Conservation (phyloP, 2,888 invertebrate genomes). For the Invenusta paracnida region DNA sequence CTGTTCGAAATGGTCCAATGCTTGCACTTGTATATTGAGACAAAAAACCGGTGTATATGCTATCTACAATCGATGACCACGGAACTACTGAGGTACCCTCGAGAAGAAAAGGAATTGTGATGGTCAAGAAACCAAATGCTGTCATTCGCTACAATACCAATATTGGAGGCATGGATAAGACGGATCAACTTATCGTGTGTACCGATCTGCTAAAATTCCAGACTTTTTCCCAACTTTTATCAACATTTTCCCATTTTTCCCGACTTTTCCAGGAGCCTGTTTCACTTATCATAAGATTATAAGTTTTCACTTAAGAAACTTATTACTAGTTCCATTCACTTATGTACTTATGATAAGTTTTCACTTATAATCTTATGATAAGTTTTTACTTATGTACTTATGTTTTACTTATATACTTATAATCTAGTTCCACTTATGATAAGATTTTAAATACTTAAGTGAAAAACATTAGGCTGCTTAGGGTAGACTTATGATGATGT, state of each 20-base stretch:
- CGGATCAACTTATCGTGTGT: constrained; percentile 36
- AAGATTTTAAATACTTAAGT: not conserved
- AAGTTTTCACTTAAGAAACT: not conserved
- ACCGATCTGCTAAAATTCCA: no score
- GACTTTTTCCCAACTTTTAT: no score
- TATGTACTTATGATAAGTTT: not conserved
- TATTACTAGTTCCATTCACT: not conserved
- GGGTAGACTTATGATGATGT: not conserved
- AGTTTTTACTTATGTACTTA: not conserved
- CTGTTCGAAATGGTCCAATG: not conserved
- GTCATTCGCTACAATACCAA: constrained; percentile 32
- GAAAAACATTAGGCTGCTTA: not conserved
- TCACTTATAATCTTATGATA: not conserved
- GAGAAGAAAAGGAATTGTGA: not conserved
- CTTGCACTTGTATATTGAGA: not conserved
- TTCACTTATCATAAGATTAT: not conserved
- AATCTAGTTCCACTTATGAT: not conserved
- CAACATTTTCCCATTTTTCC: no score
- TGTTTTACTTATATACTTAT: not conserved
- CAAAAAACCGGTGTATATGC: constrained; percentile 9
- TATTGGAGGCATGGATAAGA: constrained; percentile 36
- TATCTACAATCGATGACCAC: not conserved
- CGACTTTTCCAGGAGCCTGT: not conserved
- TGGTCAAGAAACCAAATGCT: not conserved
- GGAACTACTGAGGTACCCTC: not conserved